Evolutionary conservation across 2,888 invertebrate species (phyloP).

Genomic region (Prosapia bicincta): DNA sequence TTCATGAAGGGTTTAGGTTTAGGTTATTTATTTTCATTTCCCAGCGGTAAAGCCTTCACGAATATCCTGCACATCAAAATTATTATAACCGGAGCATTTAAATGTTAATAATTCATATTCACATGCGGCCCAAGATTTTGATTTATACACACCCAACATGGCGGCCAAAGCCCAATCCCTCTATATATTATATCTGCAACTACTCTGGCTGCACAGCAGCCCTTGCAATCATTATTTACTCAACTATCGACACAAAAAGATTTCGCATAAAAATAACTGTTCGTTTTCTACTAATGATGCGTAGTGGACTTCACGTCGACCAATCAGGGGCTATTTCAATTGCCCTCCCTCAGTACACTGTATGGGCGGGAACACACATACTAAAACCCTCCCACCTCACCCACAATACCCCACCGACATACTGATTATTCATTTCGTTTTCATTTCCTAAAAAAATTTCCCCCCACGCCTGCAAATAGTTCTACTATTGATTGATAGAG

Average conservation of each 20-base stretch:
- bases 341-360: constrained; percentile 18
- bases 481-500: constrained; percentile 37
- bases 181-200: constrained; percentile 29
- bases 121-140: not conserved
- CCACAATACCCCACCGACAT: constrained; percentile 26
- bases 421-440: constrained; percentile 30
- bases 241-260: constrained; percentile 23
- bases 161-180: constrained; percentile 26
- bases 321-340: constrained; percentile 23
- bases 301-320: constrained; percentile 16
- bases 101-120: not conserved
- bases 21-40: not conserved
- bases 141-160: constrained; percentile 24
- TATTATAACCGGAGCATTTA: not conserved
- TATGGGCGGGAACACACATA: constrained; percentile 24
- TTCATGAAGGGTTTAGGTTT: too few species aligned
- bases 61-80: not conserved
- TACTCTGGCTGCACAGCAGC: constrained; percentile 9
- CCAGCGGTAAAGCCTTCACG: not conserved
- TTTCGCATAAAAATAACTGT: constrained; percentile 9
- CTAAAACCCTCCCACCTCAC: constrained; percentile 17
- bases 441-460: constrained; percentile 26
- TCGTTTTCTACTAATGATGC: constrained; percentile 19
- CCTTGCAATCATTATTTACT: constrained; percentile 20
- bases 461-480: constrained; percentile 33